Evolutionary conservation across 2,888 invertebrate species (phyloP).

Genomic region (Standfussiana lucernea): DNA sequence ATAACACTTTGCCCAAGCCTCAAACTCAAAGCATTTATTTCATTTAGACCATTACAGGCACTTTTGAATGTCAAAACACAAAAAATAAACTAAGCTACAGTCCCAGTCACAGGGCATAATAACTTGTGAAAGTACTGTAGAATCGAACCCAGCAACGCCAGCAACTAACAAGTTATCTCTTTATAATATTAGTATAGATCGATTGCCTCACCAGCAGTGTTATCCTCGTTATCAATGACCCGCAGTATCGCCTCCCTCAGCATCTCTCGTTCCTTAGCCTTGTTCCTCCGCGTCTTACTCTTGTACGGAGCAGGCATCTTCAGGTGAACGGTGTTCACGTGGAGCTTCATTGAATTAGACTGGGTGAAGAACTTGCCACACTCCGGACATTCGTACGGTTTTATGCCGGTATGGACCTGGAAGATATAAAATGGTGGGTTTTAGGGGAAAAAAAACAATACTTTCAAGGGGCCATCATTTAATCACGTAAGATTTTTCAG

Average conservation of each 20-base stretch:
- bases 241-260: slow-evolving; percentile 31
- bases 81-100: too few relatives aligned
- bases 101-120: too few relatives aligned
- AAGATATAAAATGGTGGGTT: background rate
- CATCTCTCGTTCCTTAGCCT: slow-evolving; percentile 56
- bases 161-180: too few relatives aligned
- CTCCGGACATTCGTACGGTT: slow-evolving; percentile 80
- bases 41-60: too few relatives aligned
- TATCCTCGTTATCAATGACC: slow-evolving; percentile 35
- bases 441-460: background rate
- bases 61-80: too few relatives aligned
- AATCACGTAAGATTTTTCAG: too few relatives aligned
- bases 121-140: too few relatives aligned
- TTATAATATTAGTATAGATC: too few relatives aligned
- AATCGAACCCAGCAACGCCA: too few relatives aligned
- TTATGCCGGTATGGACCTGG: slow-evolving; percentile 83
- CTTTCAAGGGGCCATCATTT: too few relatives aligned
- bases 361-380: slow-evolving; percentile 83
- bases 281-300: slow-evolving; percentile 64
- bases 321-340: slow-evolving; percentile 82
- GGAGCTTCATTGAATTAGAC: slow-evolving; percentile 83
- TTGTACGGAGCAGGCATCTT: slow-evolving; percentile 81
- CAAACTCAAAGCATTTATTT: too few relatives aligned
- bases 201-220: slow-evolving; percentile 51
- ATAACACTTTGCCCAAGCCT: too few relatives aligned